Conservation (phyloP, 2,888 invertebrate genomes). For the Amblyteles armatorius region DNA sequence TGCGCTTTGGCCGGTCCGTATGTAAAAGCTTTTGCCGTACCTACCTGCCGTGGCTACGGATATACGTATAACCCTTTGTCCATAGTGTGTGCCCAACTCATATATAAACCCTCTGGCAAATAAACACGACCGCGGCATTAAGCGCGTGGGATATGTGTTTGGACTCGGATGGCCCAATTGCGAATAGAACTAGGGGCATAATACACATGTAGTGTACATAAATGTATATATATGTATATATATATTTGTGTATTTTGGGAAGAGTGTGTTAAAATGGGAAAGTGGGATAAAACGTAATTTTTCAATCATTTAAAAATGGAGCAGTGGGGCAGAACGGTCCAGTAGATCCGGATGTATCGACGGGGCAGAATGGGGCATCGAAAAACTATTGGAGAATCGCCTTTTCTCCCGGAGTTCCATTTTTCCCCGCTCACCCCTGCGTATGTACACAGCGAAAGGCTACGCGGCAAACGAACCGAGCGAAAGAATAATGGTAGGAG, state of each 20-base stretch:
- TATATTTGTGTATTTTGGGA: no score
- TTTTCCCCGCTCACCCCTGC: no score
- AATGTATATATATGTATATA: not conserved
- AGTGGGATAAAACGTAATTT: no score
- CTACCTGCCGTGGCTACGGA: not conserved
- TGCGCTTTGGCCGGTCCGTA: slow-evolving; percentile 9
- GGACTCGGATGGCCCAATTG: slow-evolving; percentile 40
- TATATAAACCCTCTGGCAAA: slow-evolving; percentile 31
- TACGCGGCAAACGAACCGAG: slow-evolving; percentile 37
- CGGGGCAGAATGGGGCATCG: no score
- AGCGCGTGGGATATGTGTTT: slow-evolving; percentile 28
- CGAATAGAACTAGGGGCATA: slow-evolving; percentile 33
- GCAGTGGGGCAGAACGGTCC: no score
- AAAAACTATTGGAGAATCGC: no score
- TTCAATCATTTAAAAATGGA: no score
- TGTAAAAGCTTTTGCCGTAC: slow-evolving; percentile 11
- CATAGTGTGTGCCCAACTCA: slow-evolving; percentile 12
- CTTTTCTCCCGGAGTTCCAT: no score
- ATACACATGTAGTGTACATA: slow-evolving; percentile 13
- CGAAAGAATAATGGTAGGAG: slow-evolving; percentile 53
- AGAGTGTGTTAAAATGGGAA: no score
- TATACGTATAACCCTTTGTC: slow-evolving; percentile 22
- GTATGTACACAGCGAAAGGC: not conserved
- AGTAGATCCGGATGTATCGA: no score
- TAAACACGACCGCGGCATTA: slow-evolving; percentile 54